Base-by-base conservation (phyloP, 2,888 invertebrate genomes). In the Acanthosoma haemorrhoidale region DNA sequence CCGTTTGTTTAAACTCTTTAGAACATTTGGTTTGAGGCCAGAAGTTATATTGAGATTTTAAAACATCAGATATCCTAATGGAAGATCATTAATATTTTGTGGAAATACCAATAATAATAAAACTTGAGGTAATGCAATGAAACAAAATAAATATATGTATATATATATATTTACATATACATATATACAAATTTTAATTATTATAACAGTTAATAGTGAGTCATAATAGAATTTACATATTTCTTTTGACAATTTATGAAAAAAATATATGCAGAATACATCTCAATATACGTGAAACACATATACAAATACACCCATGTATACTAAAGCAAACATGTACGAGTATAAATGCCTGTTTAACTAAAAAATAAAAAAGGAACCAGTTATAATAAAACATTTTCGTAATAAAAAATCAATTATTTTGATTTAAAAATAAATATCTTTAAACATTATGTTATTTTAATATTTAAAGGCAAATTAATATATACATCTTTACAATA, bases 191-290 rank as follows among this genome's bases (percentile, higher is more conserved):
- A 51, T 51, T 25, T 51, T 16, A 51, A 25, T 51, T 51, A 25
- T 51, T 13, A 51, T 51, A 51, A 51, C 51, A 51, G 51, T 51
- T 25, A 51, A n/a, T 51, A 51, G 51, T 51, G 51, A 51, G 21
- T 25, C 4, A 51, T 25, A 21, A 51, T 21, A 21, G 25, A 51
- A 51, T 25, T 51, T 51, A 51, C 25, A 51, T 51, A 25, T 51
- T 13, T 51, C n/a, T 51, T 25, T 13, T 3, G 25, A 25, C n/a
- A 18, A 51, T 51, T 51, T 6, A 2, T 25, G 21, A 51, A 51
- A 51, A 51, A 51, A 51, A 51, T 51, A 51, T 51, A 51, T n/a
- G n/a, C n/a, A n/a, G n/a, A n/a, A n/a, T n/a, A n/a, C n/a, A n/a
- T n/a, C n/a, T n/a, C n/a, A 5, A 43, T 43, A 43, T 1, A 43